Evolutionary conservation across 2,113 vertebrate species (phyloP), one percentile per base, ranked within the genome.

Genomic region (Phainopepla nitens): DNA sequence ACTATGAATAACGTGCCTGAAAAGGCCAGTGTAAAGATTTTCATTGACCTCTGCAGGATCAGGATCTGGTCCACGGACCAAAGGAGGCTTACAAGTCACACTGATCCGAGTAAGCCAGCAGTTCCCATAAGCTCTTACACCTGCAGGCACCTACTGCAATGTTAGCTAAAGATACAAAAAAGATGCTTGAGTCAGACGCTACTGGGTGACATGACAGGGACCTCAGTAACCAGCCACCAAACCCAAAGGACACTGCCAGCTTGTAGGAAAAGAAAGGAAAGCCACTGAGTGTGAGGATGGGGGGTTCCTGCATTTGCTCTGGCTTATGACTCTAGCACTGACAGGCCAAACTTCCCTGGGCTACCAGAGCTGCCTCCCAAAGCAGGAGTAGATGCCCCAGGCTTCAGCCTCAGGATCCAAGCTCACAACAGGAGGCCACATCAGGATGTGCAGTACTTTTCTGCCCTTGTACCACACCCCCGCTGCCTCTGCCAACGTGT

Each of bases 31-130:
- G 10, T 81, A 75, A 87, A 92, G 94, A 61, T 73, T 81, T 92
- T 90, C 93, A 97, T 93, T 95, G 92, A 96, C 86, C 91, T 89
- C 80, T 96, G 82, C 69, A 57, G 53, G 72, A 82, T 57, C 82
- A 82, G 86, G 82, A 94, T 94, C 95, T 96, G 61, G 44, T 64
- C 60, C 33, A 16, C 1, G 4, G 60, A 15, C 79, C 58, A 75
- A 14, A 82, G 28, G 5, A 90, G 60, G 65, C n/a, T 94, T 92
- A 88, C 0, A 2, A 83, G 19, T 60, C 86, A 94, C 28, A 11
- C 69, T 79, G 73, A 75, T 51, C 35, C 0, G 0, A 60, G 82
- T 15, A 83, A 90, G 64, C n/a, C 45, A 69, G 57, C 39, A 72
- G 54, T 5, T 77, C 87, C 54, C 33, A 36, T 56, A 39, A 77